Conservation (phyloP, 2,888 invertebrate species). For the Oscheius sp. region DNA sequence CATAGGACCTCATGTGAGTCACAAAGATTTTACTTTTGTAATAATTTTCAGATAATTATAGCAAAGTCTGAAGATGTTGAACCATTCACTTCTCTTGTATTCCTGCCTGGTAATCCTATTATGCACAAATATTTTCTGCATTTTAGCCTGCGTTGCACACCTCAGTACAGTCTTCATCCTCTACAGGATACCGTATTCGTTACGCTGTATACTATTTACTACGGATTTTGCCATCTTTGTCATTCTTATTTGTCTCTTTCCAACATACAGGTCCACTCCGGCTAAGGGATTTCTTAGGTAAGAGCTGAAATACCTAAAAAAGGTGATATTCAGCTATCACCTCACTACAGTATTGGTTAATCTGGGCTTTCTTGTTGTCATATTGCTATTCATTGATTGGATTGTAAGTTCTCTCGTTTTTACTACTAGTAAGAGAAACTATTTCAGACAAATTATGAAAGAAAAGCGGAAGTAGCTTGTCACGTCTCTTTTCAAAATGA, state of each 20-base stretch:
- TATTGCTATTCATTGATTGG: constrained; percentile 71
- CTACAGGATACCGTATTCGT: constrained; percentile 69
- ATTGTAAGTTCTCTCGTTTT: constrained; percentile 70
- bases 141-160: constrained; percentile 69
- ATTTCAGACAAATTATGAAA: constrained; percentile 72
- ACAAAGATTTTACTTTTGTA: background rate
- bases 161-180: constrained; percentile 68
- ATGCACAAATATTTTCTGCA: constrained; percentile 15
- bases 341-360: constrained; percentile 68
- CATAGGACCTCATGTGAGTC: constrained; percentile 70
- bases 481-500: constrained; percentile 89
- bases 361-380: constrained; percentile 65
- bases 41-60: constrained; percentile 50
- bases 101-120: constrained; percentile 68
- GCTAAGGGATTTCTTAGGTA: constrained; percentile 49
- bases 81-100: constrained; percentile 65
- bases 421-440: background rate
- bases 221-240: constrained; percentile 68
- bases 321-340: constrained; percentile 62
- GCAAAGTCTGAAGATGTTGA: constrained; percentile 52
- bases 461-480: constrained; percentile 90
- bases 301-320: background rate
- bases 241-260: constrained; percentile 66
- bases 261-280: constrained; percentile 52
- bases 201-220: constrained; percentile 62